Evolutionary conservation across 2,888 invertebrate species (phyloP).

Genomic region (Pristionchus mayeri): DNA sequence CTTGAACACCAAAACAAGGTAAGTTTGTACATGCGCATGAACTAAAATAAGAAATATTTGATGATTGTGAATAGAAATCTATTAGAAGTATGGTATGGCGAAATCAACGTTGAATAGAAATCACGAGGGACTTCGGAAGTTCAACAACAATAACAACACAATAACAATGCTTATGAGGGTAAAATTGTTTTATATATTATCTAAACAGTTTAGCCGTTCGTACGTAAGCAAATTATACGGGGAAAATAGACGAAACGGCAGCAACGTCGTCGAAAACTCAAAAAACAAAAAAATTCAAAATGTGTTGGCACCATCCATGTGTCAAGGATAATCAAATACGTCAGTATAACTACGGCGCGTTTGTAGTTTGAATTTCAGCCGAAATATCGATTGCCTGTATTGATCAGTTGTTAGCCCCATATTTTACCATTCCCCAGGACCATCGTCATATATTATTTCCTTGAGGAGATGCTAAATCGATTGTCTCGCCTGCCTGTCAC

Average conservation of each 20-base stretch:
- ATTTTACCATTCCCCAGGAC: neutral
- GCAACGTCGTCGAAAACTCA: neutral
- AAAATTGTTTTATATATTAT: neutral
- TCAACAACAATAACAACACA: neutral
- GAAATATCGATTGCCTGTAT: neutral
- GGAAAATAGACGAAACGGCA: neutral
- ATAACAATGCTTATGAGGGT: too few species aligned
- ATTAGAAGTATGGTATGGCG: too few species aligned
- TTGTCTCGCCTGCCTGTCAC: slow-evolving; percentile 8
- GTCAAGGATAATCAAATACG: neutral
- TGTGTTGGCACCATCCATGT: neutral
- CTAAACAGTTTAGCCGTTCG: neutral
- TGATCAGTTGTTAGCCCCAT: neutral
- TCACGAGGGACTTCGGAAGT: slow-evolving; percentile 3
- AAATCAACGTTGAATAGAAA: neutral
- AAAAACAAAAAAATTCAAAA: neutral
- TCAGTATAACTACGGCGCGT: neutral
- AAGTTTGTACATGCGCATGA: too few species aligned
- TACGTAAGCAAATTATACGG: neutral
- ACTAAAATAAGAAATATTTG: too few species aligned
- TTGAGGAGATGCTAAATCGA: slow-evolving; percentile 39
- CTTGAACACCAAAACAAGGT: too few species aligned
- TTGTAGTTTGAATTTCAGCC: neutral
- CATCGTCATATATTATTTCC: neutral
- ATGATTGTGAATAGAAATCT: too few species aligned